Evolutionary conservation across 1,140 invertebrate genomes (phyloP).

Genomic region (Ceratina japonica): DNA sequence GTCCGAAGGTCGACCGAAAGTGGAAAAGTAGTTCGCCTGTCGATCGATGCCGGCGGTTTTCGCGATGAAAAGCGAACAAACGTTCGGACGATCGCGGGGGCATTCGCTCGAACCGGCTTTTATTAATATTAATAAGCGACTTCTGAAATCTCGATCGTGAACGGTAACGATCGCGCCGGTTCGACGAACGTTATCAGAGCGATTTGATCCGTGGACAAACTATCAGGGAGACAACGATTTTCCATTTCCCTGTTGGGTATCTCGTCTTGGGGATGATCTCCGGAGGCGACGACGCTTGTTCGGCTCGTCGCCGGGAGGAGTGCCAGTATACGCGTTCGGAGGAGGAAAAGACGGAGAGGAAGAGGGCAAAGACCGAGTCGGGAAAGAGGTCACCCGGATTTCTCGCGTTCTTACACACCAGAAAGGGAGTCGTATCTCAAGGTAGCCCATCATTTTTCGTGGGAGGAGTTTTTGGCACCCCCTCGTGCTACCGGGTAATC

Average conservation of each 20-base stretch:
- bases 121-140: no score
- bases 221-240: neutral
- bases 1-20: slow-evolving; percentile 57
- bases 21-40: slow-evolving; percentile 52
- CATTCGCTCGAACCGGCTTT: neutral
- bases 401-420: slow-evolving; percentile 23
- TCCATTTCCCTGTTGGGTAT: slow-evolving; percentile 26
- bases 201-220: neutral
- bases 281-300: slow-evolving; percentile 25
- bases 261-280: no score
- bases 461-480: slow-evolving; percentile 56
- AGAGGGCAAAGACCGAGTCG: slow-evolving; percentile 62
- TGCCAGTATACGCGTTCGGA: neutral
- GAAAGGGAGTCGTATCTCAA: slow-evolving; percentile 37
- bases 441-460: slow-evolving; percentile 50
- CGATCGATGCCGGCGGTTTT: slow-evolving; percentile 52
- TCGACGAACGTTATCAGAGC: neutral
- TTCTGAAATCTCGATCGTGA: no score
- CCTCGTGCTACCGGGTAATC: slow-evolving; percentile 33
- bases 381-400: slow-evolving; percentile 47
- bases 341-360: slow-evolving; percentile 9
- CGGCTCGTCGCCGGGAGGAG: slow-evolving; percentile 15
- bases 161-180: neutral
- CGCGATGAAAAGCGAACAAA: slow-evolving; percentile 31
- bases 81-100: neutral